Conservation (phyloP, 2,888 invertebrate genomes). For the Eristalis pertinax region DNA sequence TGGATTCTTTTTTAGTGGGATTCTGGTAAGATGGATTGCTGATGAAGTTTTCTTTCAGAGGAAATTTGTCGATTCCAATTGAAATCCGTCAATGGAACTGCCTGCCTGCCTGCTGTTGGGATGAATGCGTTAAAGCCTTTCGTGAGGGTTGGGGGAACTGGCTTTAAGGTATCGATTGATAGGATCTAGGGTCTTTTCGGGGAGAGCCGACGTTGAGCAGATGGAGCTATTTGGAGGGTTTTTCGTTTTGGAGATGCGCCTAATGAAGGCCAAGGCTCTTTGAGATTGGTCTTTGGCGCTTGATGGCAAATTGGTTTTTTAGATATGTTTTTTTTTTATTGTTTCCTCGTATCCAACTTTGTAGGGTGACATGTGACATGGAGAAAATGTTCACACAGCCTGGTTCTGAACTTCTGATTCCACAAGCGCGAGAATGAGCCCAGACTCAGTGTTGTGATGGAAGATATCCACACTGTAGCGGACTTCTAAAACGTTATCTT, state of each 20-base stretch:
- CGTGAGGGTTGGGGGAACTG: neutral
- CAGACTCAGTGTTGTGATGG: no score
- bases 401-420: no score
- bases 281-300: no score
- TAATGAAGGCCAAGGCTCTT: no score
- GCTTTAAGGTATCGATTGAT: neutral
- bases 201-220: neutral
- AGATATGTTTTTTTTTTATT: no score
- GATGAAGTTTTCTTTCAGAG: conserved; percentile 6
- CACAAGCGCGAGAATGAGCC: no score
- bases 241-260: neutral
- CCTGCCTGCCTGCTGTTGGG: neutral
- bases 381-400: no score
- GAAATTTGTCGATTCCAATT: conserved; percentile 7
- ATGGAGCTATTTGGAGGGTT: neutral
- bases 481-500: no score
- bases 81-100: neutral
- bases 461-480: no score
- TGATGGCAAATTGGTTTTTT: no score
- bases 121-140: neutral
- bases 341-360: no score
- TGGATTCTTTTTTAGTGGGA: conserved; percentile 25
- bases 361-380: no score
- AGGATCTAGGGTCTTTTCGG: neutral
- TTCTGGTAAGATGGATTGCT: neutral